Conservation (phyloP, 2,888 invertebrate genomes). For the Trachelus tabidus region DNA sequence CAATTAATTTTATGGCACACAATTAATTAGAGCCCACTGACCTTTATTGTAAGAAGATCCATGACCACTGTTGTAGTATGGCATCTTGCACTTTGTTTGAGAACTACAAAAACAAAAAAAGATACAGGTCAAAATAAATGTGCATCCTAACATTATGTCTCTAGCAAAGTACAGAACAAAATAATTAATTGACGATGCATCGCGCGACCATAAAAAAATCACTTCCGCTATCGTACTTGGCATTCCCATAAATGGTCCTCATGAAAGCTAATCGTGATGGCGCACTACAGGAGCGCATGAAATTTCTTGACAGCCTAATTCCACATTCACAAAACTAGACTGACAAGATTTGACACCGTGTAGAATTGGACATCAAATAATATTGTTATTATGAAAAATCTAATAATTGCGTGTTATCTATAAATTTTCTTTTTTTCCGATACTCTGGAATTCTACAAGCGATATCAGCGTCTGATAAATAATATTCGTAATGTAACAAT, state of each 20-base stretch:
- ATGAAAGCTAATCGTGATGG: background rate
- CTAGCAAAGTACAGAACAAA: background rate
- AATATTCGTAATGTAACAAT: background rate
- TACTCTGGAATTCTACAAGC: background rate
- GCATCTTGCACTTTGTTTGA: slow-evolving; percentile 42
- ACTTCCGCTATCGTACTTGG: slow-evolving; percentile 1
- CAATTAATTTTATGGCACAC: background rate
- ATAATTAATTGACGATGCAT: slow-evolving; percentile 12
- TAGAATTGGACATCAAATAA: background rate
- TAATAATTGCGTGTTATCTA: background rate
- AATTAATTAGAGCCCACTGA: slow-evolving; percentile 24
- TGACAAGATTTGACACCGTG: background rate
- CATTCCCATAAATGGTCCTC: background rate
- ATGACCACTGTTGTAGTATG: slow-evolving; percentile 60
- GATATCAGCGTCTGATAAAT: background rate
- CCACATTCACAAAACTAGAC: background rate
- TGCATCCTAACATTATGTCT: background rate
- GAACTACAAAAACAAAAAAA: slow-evolving; percentile 40
- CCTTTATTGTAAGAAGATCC: slow-evolving; percentile 59
- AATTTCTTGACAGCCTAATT: background rate
- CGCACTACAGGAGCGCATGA: background rate
- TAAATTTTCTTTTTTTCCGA: background rate
- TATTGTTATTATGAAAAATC: background rate
- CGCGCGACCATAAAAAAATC: slow-evolving; percentile 6
- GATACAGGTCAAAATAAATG: background rate